These are phyloP conservation scores for Probosciger aterrimus DNA, from an alignment of 2,113 vertebrate genomes.

Conservation along the genomic window DNA sequence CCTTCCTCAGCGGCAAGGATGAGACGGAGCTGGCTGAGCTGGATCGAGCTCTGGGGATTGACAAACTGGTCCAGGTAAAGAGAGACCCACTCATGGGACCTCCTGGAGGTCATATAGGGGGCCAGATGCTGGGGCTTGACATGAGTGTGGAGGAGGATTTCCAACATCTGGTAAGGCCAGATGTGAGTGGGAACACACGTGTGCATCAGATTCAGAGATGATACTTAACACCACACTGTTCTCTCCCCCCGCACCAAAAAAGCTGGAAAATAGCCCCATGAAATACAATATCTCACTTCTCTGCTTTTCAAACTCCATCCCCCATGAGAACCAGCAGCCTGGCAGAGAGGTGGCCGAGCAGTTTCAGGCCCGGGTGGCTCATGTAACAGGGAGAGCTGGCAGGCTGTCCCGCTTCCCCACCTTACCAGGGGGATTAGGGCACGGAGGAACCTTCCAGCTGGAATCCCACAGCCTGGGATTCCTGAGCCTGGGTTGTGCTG, in stretches of 20 bases:
- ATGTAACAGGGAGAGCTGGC: not conserved
- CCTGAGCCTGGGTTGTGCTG: not conserved
- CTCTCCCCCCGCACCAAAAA: not conserved
- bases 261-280: not conserved
- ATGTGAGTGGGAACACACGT: not conserved
- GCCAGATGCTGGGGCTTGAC: not conserved
- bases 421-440: not conserved
- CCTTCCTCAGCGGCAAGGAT: constrained; percentile 95
- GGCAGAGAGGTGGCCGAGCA: not conserved
- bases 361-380: not conserved
- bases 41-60: constrained; percentile 91
- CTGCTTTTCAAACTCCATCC: not conserved
- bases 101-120: rapidly evolving
- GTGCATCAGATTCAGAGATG: not conserved
- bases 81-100: not conserved
- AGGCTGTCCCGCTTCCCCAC: not conserved
- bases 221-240: not conserved
- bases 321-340: not conserved
- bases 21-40: constrained; percentile 91
- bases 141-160: not conserved
- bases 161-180: not conserved
- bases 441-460: constrained; percentile 1
- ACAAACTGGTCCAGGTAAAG: constrained; percentile 91
- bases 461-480: not conserved
- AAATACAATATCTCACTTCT: not conserved